These are phyloP conservation scores for Drosophila subquinaria DNA, from an alignment of 2,888 invertebrate species.

Conservation along the genomic window DNA sequence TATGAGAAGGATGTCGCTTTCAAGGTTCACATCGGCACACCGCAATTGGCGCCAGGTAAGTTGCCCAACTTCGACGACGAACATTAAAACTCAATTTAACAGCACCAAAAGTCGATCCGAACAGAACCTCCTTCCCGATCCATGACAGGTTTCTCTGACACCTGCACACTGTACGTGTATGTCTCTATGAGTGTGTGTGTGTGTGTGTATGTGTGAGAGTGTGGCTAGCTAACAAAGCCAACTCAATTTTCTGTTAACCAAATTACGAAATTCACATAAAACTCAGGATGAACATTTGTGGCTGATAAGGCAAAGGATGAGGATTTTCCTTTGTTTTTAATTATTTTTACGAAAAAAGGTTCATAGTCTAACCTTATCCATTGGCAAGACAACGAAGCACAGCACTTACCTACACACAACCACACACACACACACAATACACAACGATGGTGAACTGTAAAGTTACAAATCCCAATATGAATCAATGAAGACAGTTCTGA, in stretches of 20 bases:
- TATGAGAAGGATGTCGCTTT: conserved; percentile 98
- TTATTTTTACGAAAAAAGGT: conserved; percentile 3
- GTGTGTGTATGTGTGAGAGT: conserved; percentile 8
- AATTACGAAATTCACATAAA: conserved; percentile 56
- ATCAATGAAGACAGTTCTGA: conserved; percentile 28
- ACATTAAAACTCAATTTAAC: conserved; percentile 46
- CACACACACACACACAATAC: conserved; percentile 5
- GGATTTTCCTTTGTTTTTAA: conserved; percentile 12
- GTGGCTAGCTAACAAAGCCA: conserved; percentile 26
- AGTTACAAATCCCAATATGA: conserved; percentile 58
- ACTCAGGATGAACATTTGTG: conserved; percentile 13
- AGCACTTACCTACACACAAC: conserved; percentile 4
- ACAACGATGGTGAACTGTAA: conserved; percentile 5
- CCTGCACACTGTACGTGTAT: conserved; percentile 4
- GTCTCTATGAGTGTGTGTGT: conserved; percentile 14
- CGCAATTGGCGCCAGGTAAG: conserved; percentile 94
- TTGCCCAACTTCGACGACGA: conserved; percentile 34
- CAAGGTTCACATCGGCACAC: conserved; percentile 96
- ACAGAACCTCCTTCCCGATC: conserved; percentile 11
- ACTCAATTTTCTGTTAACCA: conserved; percentile 63
- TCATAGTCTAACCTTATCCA: conserved; percentile 17
- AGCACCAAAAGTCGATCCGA: conserved; percentile 38
- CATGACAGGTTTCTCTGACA: conserved; percentile 14
- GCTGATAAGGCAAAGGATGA: background rate
- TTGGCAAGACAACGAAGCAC: conserved; percentile 31